These are phyloP conservation scores for Orthosia incerta DNA, from an alignment of 2,888 invertebrate genomes.

Conservation along the genomic window DNA sequence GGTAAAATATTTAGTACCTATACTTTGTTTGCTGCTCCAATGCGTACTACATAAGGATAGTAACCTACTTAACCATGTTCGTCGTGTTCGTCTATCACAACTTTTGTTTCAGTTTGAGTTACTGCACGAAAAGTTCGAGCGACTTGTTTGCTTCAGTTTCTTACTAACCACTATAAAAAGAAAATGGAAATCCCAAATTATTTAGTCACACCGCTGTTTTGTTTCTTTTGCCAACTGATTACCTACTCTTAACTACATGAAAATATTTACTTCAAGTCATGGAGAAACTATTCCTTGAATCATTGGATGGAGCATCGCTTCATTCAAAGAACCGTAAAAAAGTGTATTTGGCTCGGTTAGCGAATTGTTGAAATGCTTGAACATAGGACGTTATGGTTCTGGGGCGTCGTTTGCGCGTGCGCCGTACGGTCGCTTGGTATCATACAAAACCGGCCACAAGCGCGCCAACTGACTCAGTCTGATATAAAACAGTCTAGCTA, in stretches of 20 bases:
- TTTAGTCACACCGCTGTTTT: constrained; percentile 61
- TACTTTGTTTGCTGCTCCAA: constrained; percentile 64
- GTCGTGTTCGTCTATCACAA: constrained; percentile 58
- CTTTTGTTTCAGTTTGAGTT: constrained; percentile 37
- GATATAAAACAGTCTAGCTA: constrained; percentile 89
- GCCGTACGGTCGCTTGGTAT: constrained; percentile 80
- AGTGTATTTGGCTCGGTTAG: constrained; percentile 83
- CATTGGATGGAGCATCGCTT: constrained; percentile 76
- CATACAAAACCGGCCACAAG: constrained; percentile 88
- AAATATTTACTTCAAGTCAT: constrained; percentile 77
- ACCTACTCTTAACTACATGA: constrained; percentile 58
- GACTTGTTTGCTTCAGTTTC: constrained; percentile 38
- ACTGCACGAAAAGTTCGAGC: constrained; percentile 30
- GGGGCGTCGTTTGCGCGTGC: constrained; percentile 82
- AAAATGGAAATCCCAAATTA: constrained; percentile 62
- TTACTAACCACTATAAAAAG: constrained; percentile 44
- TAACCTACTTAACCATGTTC: constrained; percentile 72
- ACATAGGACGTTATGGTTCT: constrained; percentile 77
- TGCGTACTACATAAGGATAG: constrained; percentile 68
- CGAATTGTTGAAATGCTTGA: constrained; percentile 84
- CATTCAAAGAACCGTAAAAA: constrained; percentile 76
- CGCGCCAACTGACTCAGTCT: constrained; percentile 88
- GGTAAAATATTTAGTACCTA: constrained; percentile 56
- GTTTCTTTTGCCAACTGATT: constrained; percentile 71
- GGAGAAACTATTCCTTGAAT: constrained; percentile 85